These are phyloP conservation scores for Mimachlamys varia DNA, from an alignment of 2,888 invertebrate genomes.

Conservation along the genomic window DNA sequence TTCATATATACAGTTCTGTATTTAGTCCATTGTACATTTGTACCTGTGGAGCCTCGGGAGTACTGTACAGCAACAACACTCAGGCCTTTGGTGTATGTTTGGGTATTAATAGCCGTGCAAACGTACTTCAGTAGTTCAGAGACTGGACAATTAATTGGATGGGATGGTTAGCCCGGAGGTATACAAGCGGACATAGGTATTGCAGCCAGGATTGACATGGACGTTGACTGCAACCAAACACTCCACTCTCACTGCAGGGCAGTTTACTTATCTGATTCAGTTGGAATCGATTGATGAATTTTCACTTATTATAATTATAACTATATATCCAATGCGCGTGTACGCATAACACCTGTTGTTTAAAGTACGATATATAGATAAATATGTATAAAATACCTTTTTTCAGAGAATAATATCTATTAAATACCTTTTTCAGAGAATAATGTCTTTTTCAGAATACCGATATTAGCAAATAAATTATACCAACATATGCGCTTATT, in stretches of 20 bases:
- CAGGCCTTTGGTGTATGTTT: background rate
- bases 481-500: too few species aligned
- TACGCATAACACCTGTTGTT: too few species aligned
- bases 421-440: too few species aligned
- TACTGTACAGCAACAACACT: background rate
- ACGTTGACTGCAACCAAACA: background rate
- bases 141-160: constrained; percentile 11
- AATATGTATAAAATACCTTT: too few species aligned
- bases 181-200: background rate
- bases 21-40: too few species aligned
- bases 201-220: background rate
- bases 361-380: too few species aligned
- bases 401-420: too few species aligned
- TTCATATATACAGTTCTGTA: too few species aligned
- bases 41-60: background rate
- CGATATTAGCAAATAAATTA: too few species aligned
- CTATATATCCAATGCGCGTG: too few species aligned
- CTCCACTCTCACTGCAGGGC: background rate
- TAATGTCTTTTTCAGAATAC: too few species aligned
- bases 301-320: background rate
- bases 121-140: background rate
- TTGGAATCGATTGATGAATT: background rate
- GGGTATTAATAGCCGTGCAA: background rate
- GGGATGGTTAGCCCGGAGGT: background rate
- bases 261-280: background rate